These are phyloP conservation scores for Mechanitis mazaeus DNA, from an alignment of 2,888 invertebrate species.

Conservation along the genomic window DNA sequence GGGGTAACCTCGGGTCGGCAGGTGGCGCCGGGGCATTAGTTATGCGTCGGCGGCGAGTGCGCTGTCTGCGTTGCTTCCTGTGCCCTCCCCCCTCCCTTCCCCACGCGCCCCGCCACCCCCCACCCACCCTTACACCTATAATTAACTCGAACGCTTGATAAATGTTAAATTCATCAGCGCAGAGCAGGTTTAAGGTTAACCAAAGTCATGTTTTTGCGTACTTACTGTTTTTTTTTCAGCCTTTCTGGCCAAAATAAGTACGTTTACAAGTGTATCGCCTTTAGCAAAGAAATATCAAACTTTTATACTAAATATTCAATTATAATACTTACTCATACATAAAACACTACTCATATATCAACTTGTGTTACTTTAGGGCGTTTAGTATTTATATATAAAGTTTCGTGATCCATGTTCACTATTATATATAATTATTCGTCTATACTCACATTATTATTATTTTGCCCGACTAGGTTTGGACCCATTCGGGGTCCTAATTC, in stretches of 20 bases:
- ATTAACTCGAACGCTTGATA: conserved; percentile 31
- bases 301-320: too few species aligned
- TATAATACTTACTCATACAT: too few species aligned
- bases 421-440: too few species aligned
- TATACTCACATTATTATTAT: too few species aligned
- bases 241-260: neutral
- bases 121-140: conserved; percentile 26
- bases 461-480: too few species aligned
- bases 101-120: conserved; percentile 14
- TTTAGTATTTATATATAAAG: too few species aligned
- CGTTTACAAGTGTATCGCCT: too few species aligned
- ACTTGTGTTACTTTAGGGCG: too few species aligned
- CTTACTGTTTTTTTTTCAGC: conserved; percentile 7
- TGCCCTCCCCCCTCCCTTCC: conserved; percentile 29
- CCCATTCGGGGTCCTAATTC: too few species aligned
- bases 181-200: conserved; percentile 21
- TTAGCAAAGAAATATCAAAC: too few species aligned
- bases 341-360: too few species aligned
- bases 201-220: conserved; percentile 7
- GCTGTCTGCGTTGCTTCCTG: conserved; percentile 60
- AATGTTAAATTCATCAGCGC: conserved; percentile 26
- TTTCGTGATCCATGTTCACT: too few species aligned
- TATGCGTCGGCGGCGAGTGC: conserved; percentile 51
- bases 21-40: conserved; percentile 53
- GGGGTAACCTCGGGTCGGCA: conserved; percentile 38